Conservation (phyloP, 2,888 invertebrate genomes). For the Chaitophorus viminalis region DNA sequence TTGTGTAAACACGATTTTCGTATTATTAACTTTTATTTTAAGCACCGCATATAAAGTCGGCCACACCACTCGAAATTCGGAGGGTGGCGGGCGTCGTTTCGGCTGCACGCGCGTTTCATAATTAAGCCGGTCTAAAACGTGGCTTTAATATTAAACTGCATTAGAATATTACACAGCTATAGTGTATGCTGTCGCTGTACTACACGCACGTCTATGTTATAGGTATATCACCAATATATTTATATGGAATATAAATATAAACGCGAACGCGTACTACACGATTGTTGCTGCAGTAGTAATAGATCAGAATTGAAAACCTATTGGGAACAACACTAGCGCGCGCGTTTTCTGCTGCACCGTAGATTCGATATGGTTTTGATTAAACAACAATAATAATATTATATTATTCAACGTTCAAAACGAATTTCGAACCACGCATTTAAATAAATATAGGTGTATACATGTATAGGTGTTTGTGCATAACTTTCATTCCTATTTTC, state of each 20-base stretch:
- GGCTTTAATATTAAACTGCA: slow-evolving; percentile 6
- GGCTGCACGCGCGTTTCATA: slow-evolving; percentile 9
- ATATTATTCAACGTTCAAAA: background rate
- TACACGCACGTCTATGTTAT: background rate
- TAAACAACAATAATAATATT: background rate
- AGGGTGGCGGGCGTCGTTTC: slow-evolving; percentile 30
- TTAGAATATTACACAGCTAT: too few species aligned
- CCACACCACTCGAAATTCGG: slow-evolving; percentile 1
- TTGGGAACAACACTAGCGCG: background rate
- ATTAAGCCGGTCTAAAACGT: slow-evolving; percentile 24
- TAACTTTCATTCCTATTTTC: background rate
- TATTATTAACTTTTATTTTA: background rate
- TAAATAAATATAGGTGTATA: background rate
- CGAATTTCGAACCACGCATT: background rate
- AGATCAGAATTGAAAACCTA: background rate
- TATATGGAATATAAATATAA: background rate
- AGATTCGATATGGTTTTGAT: background rate
- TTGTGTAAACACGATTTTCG: slow-evolving; percentile 52
- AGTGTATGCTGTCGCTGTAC: too few species aligned
- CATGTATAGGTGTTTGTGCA: background rate
- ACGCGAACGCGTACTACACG: background rate
- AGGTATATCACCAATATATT: too few species aligned
- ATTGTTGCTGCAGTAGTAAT: too few species aligned
- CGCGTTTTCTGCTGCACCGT: background rate
- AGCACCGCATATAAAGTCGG: slow-evolving; percentile 51